Evolutionary conservation across 2,888 invertebrate genomes (phyloP).

Genomic region (Acleris holmiana): DNA sequence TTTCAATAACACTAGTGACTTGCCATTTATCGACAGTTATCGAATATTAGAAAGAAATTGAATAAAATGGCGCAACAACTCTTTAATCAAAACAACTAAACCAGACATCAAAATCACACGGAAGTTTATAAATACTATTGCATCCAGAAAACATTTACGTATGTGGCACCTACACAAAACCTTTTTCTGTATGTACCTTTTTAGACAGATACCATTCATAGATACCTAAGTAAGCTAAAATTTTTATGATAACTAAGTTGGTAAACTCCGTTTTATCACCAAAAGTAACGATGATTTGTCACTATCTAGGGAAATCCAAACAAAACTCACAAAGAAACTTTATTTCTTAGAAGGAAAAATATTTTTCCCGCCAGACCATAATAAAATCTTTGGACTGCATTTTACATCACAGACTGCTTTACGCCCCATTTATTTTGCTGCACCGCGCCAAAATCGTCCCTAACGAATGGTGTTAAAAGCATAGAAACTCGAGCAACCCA

Average conservation of each 20-base stretch:
- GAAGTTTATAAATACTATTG: too few species aligned
- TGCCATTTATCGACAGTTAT: too few species aligned
- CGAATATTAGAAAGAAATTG: too few species aligned
- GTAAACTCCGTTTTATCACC: slow-evolving; percentile 43
- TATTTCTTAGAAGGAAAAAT: slow-evolving; percentile 63
- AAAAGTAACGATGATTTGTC: slow-evolving; percentile 54
- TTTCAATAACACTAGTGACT: too few species aligned
- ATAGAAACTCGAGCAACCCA: not conserved
- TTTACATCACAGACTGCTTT: slow-evolving; percentile 43
- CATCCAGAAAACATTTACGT: too few species aligned
- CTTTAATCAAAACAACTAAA: too few species aligned
- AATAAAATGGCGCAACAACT: too few species aligned
- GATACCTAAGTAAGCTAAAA: too few species aligned
- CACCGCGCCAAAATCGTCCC: not conserved
- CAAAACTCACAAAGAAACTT: slow-evolving; percentile 55
- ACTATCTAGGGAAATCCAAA: slow-evolving; percentile 63
- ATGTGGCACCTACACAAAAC: too few species aligned
- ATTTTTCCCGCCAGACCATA: slow-evolving; percentile 53
- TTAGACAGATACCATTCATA: too few species aligned
- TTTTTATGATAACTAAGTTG: not conserved
- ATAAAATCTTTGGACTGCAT: slow-evolving; percentile 45
- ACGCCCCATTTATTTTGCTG: slow-evolving; percentile 1
- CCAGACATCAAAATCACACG: too few species aligned
- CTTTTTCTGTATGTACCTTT: too few species aligned
- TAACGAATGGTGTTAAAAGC: not conserved